Conservation (phyloP, 2,888 invertebrate genomes). For the Melitaea athalia region DNA sequence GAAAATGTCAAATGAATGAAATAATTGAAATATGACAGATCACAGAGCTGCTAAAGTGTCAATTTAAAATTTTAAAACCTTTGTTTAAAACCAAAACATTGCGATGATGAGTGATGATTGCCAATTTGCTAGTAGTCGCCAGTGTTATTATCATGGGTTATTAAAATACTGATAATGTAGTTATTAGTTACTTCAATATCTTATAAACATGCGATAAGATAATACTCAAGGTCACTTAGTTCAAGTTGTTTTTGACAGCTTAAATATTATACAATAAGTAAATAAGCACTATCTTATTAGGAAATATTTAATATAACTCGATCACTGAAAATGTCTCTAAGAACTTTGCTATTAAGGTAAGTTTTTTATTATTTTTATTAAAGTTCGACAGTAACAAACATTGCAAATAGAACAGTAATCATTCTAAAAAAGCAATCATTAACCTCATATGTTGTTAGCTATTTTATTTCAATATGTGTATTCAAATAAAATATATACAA, state of each 20-base stretch:
- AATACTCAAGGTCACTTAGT: slow-evolving; percentile 20
- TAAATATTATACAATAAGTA: neutral
- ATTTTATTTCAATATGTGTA: neutral
- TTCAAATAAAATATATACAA: neutral
- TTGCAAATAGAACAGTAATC: no score
- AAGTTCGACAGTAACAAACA: neutral
- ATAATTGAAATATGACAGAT: no score
- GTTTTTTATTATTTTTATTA: neutral
- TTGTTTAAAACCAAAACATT: neutral
- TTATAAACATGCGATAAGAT: slow-evolving; percentile 30
- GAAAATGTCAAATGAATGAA: no score
- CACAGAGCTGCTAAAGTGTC: no score
- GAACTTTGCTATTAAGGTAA: slow-evolving; percentile 49
- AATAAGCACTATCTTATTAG: neutral
- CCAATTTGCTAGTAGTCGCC: no score
- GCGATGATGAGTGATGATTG: no score
- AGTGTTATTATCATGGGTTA: no score
- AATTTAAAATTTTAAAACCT: no score
- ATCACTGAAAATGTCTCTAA: slow-evolving; percentile 47
- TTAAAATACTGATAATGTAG: no score
- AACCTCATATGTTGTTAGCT: no score
- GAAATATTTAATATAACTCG: neutral
- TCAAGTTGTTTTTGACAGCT: neutral
- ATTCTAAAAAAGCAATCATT: no score
- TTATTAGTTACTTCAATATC: slow-evolving; percentile 6